Evolutionary conservation across 1,140 invertebrate genomes (phyloP).

Genomic region (Caerostris extrusa): DNA sequence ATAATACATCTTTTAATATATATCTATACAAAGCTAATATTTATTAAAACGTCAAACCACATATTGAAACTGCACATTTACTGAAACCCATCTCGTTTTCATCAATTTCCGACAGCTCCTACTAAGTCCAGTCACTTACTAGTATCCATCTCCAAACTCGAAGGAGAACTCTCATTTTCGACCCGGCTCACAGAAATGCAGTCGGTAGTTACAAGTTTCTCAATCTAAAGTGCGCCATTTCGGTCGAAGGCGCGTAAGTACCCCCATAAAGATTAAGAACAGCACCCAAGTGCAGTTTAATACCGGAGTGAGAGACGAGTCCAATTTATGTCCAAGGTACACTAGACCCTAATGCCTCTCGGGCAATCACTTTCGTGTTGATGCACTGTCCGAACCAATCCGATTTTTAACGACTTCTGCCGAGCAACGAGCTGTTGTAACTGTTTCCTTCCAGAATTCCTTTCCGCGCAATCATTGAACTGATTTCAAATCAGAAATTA

Average conservation of each 20-base stretch:
- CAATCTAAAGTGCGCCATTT: not conserved
- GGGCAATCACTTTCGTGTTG: slow-evolving; percentile 26
- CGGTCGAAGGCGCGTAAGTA: not conserved
- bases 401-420: not conserved
- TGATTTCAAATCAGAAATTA: slow-evolving; percentile 11
- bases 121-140: too few relatives aligned
- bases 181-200: not conserved
- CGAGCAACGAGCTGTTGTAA: not conserved
- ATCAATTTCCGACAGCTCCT: too few relatives aligned
- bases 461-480: not conserved
- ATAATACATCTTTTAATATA: too few relatives aligned
- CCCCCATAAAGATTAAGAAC: slow-evolving; percentile 31
- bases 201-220: not conserved
- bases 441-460: not conserved
- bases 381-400: not conserved
- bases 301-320: not conserved
- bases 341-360: slow-evolving; percentile 7
- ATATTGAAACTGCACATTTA: too few relatives aligned
- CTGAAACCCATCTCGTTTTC: too few relatives aligned
- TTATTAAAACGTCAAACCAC: too few relatives aligned
- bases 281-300: not conserved
- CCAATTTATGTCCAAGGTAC: slow-evolving; percentile 19
- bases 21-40: too few relatives aligned
- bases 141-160: too few relatives aligned
- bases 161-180: not conserved